Evolutionary conservation across 2,797 vertebrate species (phyloP), one percentile per base, ranked within the genome.

Genomic region (Artibeus jamaicensis): DNA sequence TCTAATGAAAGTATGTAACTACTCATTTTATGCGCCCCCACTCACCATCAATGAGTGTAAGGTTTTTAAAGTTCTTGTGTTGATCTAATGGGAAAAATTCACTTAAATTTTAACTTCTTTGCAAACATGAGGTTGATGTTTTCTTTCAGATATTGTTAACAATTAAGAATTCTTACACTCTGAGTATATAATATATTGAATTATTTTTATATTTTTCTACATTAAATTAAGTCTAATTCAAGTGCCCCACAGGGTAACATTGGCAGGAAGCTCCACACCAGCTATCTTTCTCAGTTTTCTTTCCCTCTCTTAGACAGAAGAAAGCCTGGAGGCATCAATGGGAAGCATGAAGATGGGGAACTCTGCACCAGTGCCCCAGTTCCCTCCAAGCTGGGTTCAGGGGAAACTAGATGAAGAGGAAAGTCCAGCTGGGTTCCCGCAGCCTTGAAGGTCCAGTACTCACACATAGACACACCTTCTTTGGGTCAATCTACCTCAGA

Each of bases 91-190:
- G 32, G 5, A 14, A 39, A 73, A 3, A 11, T 21, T 93, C 50
- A 90, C 71, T 83, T 68, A 73, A 46, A 87, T 94, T 84, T 89
- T 76, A 86, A 89, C 89, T 88, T 96, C 46, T 68, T 93, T 94
- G 78, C n/a, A 86, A 86, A 89, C 48, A 42, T 37, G 62, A 86
- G 42, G 12, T 88, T 85, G 78, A 77, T 32, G 34, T 92, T 92
- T 42, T 71, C 53, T 92, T 91, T 59, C 34, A 37, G 15, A 22
- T 68, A 37, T 70, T 83, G 14, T 73, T 92, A 48, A 77, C 12
- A 73, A 24, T 57, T 73, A 77, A 55, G 29, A 83, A 91, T 74
- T 71, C 62, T 73, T 91, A 82, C 2, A 90, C 16, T 76, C 55
- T 34, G 11, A 44, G 18, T 73, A 3, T 73, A 71, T 48, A 46